phyloP scores from a whole-genome alignment of 2,797 vertebrate species.

The Acanthis flammea region DNA sequence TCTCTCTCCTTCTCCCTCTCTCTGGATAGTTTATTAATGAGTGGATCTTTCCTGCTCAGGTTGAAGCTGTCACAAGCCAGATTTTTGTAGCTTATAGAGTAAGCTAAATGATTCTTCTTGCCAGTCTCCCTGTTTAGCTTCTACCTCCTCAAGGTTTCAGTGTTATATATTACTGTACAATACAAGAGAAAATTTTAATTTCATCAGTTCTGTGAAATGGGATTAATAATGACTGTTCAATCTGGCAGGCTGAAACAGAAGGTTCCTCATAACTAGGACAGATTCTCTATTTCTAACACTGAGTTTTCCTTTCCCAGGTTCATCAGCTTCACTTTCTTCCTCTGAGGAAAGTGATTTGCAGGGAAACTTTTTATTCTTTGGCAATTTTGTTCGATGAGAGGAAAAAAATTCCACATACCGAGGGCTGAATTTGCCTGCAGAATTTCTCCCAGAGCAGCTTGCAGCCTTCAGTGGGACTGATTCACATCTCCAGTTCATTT shows the following conservation, averaged over 20 bases:
- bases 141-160: neutral
- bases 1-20: neutral
- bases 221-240: slow-evolving; percentile 1
- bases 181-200: neutral
- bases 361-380: neutral
- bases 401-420: neutral
- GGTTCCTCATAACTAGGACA: neutral
- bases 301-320: neutral
- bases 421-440: neutral
- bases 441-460: neutral
- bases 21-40: neutral
- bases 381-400: neutral
- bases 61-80: neutral
- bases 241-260: neutral
- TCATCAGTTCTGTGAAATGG: neutral
- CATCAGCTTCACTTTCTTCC: neutral
- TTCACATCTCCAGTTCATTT: neutral
- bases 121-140: neutral
- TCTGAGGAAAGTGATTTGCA: neutral
- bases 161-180: neutral
- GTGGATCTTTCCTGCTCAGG: neutral
- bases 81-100: neutral
- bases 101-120: neutral
- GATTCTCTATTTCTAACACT: neutral
- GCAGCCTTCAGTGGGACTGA: neutral